Conservation (phyloP, 2,113 vertebrate genomes). For the Bos taurus region ARS-UCD2.0 NC_037339.1:85535001-85535500, state of each 20-base stretch:
- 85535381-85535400: slow-evolving; percentile 86
- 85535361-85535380: neutral
- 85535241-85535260: neutral
- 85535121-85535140: neutral
- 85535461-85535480: slow-evolving; percentile 93
- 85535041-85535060: accelerated
- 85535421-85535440: slow-evolving; percentile 96
- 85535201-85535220: neutral
- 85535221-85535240: neutral
- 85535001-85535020: neutral
- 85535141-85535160: neutral
- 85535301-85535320: neutral
- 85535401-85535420: slow-evolving; percentile 96
- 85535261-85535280: neutral
- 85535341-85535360: neutral
- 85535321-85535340: neutral
- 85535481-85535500: slow-evolving; percentile 95
- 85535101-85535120: neutral
- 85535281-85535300: neutral
- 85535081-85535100: neutral
- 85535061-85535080: neutral
- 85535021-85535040: neutral
- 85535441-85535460: slow-evolving; percentile 95
- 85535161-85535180: accelerated
- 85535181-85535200: neutral